Percentiles rank a stretch among this genome's conserved stretches.
phyloP scores from a whole-genome alignment of 2,113 vertebrate species.

The Columba livia region DNA sequence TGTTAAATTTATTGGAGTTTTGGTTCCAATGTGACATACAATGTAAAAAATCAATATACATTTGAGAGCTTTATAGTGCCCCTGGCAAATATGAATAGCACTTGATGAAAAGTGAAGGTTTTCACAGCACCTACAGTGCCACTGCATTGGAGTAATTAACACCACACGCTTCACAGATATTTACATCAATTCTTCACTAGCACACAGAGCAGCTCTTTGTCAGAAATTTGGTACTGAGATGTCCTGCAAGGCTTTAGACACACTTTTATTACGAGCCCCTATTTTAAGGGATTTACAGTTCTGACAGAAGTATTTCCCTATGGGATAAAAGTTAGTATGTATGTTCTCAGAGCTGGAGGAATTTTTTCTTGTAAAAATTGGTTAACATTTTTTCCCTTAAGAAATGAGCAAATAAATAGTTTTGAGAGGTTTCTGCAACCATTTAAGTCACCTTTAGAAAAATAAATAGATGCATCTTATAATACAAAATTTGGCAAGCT shows the following conservation, averaged over 20 bases:
- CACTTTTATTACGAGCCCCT: conserved; percentile 41
- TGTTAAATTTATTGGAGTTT: conserved; percentile 65
- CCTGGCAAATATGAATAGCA: conserved; percentile 60
- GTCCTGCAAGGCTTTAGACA: conserved; percentile 55
- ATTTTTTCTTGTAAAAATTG: conserved; percentile 57
- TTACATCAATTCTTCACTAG: conserved; percentile 46
- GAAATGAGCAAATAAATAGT: conserved; percentile 16
- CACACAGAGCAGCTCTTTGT: conserved; percentile 49
- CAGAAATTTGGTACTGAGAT: conserved; percentile 26
- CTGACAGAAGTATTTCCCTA: conserved; percentile 55
- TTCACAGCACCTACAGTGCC: conserved; percentile 57
- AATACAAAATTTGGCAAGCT: conserved; percentile 38
- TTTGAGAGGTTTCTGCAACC: conserved; percentile 35
- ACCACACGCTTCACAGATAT: conserved; percentile 23
- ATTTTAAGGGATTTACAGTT: conserved; percentile 65
- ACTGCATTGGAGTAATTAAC: conserved; percentile 36
- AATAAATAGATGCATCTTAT: conserved; percentile 50
- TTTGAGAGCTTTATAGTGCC: conserved; percentile 67
- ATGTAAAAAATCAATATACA: conserved; percentile 61
- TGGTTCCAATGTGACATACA: conserved; percentile 49
- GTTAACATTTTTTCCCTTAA: conserved; percentile 39
- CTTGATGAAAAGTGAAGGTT: conserved; percentile 66
- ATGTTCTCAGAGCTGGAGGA: conserved; percentile 47
- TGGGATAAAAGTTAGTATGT: conserved; percentile 40
- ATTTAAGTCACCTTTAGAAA: conserved; percentile 59